Conservation (phyloP, 2,888 invertebrate genomes). For the Dilophus febrilis region DNA sequence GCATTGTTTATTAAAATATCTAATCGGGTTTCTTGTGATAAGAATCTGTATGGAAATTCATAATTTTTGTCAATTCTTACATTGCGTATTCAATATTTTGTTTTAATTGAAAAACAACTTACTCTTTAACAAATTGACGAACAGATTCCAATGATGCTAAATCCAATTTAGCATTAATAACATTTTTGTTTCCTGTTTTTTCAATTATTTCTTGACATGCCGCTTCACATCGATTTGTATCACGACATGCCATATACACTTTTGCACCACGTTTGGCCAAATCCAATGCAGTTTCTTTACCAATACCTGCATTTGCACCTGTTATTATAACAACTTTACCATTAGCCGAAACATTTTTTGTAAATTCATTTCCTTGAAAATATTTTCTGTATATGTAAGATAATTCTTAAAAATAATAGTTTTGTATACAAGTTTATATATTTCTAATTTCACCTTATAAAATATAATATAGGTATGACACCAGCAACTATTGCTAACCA, state of each 20-base stretch:
- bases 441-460: too few relatives aligned
- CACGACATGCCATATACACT: slow-evolving; percentile 74
- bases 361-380: slow-evolving; percentile 31
- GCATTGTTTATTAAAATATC: slow-evolving; percentile 55
- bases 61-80: too few relatives aligned
- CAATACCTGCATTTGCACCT: slow-evolving; percentile 69
- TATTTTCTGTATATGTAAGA: slow-evolving; percentile 32
- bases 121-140: slow-evolving; percentile 39
- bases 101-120: too few relatives aligned
- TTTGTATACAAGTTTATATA: too few relatives aligned
- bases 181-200: slow-evolving; percentile 53
- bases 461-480: too few relatives aligned
- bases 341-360: slow-evolving; percentile 33
- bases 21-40: slow-evolving; percentile 33
- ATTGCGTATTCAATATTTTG: too few relatives aligned
- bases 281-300: slow-evolving; percentile 53
- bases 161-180: slow-evolving; percentile 40
- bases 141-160: slow-evolving; percentile 36
- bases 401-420: too few relatives aligned
- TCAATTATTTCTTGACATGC: slow-evolving; percentile 44
- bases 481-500: too few relatives aligned
- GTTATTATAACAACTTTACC: slow-evolving; percentile 57
- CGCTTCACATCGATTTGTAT: slow-evolving; percentile 57
- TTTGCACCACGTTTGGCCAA: slow-evolving; percentile 57
- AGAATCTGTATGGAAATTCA: slow-evolving; percentile 18